These are phyloP conservation scores for Poeciliopsis gracilis DNA, from an alignment of 2,797 vertebrate genomes.

Conservation along the genomic window DNA sequence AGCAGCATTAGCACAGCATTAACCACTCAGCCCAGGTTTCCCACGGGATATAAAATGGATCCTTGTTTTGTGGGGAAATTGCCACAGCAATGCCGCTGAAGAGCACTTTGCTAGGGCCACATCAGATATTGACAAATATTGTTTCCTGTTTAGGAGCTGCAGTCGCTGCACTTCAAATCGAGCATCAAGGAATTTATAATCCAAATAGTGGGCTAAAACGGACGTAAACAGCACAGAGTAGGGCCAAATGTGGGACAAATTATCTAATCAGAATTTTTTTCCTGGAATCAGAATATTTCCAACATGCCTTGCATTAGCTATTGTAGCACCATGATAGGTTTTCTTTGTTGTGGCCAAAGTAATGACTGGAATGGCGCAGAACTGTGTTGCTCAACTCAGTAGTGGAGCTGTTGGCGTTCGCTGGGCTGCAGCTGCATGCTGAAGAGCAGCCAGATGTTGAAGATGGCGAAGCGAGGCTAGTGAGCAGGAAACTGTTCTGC, in stretches of 20 bases:
- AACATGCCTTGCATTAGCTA: neutral
- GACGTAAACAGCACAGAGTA: constrained; percentile 12
- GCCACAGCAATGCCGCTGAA: constrained; percentile 59
- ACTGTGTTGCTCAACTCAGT: constrained; percentile 63
- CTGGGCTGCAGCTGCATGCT: constrained; percentile 74
- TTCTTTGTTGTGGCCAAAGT: constrained; percentile 48
- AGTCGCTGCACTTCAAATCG: constrained; percentile 24
- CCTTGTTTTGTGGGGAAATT: constrained; percentile 68
- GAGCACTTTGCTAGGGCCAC: constrained; percentile 65
- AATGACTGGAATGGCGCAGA: constrained; percentile 56
- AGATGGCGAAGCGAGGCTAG: constrained; percentile 77
- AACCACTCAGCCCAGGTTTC: constrained; percentile 76
- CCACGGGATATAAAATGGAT: constrained; percentile 77
- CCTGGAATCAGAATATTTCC: constrained; percentile 10
- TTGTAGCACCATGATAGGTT: constrained; percentile 21
- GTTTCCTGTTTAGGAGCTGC: constrained; percentile 53
- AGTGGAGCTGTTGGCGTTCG: constrained; percentile 69
- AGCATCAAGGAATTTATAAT: constrained; percentile 40
- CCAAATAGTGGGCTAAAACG: constrained; percentile 24
- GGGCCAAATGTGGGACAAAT: constrained; percentile 9
- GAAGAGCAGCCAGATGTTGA: constrained; percentile 85
- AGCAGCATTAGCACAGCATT: constrained; percentile 77
- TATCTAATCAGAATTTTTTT: constrained; percentile 5
- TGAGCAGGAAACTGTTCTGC: constrained; percentile 84
- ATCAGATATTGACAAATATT: constrained; percentile 58